These are phyloP conservation scores for Micromussa lordhowensis DNA, from an alignment of 92 coral and sea anemone species.

Conservation along the genomic window DNA sequence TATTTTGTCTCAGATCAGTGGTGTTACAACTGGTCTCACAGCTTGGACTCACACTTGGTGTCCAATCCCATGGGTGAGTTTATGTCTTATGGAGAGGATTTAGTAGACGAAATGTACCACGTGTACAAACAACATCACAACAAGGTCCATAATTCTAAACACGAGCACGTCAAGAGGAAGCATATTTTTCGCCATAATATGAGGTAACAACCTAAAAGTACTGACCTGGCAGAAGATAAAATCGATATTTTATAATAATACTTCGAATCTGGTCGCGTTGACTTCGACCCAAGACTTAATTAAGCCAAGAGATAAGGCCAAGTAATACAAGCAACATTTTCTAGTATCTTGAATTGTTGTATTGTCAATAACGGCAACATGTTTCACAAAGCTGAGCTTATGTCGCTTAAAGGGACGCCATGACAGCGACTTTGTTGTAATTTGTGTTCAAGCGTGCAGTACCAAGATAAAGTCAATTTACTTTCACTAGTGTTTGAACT, in stretches of 20 bases:
- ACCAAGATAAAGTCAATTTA: too few species aligned
- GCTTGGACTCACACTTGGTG: slow-evolving; percentile 81
- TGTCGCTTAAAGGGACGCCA: too few species aligned
- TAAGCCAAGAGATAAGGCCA: too few species aligned
- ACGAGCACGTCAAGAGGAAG: slow-evolving; percentile 83
- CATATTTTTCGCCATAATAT: slow-evolving; percentile 96
- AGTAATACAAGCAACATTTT: too few species aligned
- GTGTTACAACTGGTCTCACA: slow-evolving; percentile 93
- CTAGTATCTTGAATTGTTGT: too few species aligned
- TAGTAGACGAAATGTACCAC: slow-evolving; percentile 80
- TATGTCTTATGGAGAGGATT: slow-evolving; percentile 83
- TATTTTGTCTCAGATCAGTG: slow-evolving; percentile 67
- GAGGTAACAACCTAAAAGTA: slow-evolving; percentile 67
- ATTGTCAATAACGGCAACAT: too few species aligned
- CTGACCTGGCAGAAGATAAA: neutral
- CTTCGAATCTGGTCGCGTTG: too few species aligned
- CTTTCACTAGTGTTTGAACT: too few species aligned
- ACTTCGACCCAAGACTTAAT: too few species aligned
- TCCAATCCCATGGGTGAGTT: slow-evolving; percentile 99
- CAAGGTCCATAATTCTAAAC: slow-evolving; percentile 75
- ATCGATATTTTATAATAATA: neutral
- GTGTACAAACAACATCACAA: slow-evolving; percentile 78
- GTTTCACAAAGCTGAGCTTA: too few species aligned
- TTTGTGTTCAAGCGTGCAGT: too few species aligned
- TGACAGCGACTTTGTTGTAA: too few species aligned